Percentiles rank a stretch among this genome's conserved stretches.
phyloP scores from a whole-genome alignment of 2,888 invertebrate species.

The Coremacera marginata region DNA sequence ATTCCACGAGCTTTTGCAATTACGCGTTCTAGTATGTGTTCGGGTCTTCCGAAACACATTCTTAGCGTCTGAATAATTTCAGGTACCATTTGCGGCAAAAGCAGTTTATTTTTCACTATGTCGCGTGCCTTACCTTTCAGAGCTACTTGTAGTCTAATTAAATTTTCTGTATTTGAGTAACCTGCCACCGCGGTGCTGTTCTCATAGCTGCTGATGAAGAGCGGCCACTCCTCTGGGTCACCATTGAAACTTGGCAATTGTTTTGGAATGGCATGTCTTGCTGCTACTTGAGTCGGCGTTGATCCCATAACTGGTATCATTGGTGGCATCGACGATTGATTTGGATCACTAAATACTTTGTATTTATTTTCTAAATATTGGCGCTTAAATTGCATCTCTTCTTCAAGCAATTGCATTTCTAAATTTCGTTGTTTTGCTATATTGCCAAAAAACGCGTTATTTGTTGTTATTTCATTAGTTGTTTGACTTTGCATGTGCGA shows the following conservation, averaged over 20 bases:
- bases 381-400: background rate
- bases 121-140: conserved; percentile 29
- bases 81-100: conserved; percentile 21
- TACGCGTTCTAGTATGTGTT: conserved; percentile 23
- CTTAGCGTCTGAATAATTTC: conserved; percentile 30
- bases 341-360: background rate
- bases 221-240: conserved; percentile 17
- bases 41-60: conserved; percentile 34
- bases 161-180: conserved; percentile 29
- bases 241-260: conserved; percentile 14
- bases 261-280: conserved; percentile 28
- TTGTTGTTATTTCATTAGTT: background rate
- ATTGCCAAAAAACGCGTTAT: background rate
- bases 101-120: conserved; percentile 23
- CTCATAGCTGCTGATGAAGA: background rate
- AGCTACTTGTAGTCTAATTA: conserved; percentile 16
- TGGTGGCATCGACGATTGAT: background rate
- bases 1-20: conserved; percentile 10
- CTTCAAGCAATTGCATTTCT: background rate
- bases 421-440: background rate
- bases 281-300: conserved; percentile 14
- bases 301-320: background rate
- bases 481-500: background rate
- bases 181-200: conserved; percentile 8
- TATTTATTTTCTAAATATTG: background rate